phyloP scores from a whole-genome alignment of 2,797 vertebrate genomes.

The Artibeus jamaicensis region DNA sequence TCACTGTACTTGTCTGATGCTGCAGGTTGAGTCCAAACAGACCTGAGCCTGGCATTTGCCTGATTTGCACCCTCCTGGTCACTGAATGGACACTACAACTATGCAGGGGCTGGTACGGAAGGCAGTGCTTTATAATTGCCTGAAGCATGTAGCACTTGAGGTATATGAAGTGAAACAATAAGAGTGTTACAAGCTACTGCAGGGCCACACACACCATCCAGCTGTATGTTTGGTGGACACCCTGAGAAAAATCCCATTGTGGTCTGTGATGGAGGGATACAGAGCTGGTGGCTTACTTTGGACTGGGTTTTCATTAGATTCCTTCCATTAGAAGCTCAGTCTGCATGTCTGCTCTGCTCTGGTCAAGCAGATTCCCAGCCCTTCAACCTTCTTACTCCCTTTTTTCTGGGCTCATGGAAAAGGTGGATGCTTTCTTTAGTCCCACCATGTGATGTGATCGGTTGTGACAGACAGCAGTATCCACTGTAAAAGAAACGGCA shows the following conservation, averaged over 20 bases:
- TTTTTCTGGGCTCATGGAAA: background rate
- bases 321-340: slow-evolving; percentile 63
- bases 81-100: background rate
- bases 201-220: background rate
- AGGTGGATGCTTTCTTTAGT: slow-evolving; percentile 52
- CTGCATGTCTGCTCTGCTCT: background rate
- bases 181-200: background rate
- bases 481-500: slow-evolving; percentile 60
- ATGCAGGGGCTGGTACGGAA: background rate
- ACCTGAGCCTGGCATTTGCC: background rate
- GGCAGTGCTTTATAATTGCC: background rate
- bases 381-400: slow-evolving; percentile 28
- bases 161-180: background rate
- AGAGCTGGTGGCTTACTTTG: slow-evolving; percentile 46
- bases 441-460: slow-evolving; percentile 60
- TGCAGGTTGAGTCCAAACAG: background rate
- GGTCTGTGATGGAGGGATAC: background rate
- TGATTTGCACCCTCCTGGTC: background rate
- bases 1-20: background rate
- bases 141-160: background rate
- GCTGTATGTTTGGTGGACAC: background rate
- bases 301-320: slow-evolving; percentile 53
- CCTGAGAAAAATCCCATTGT: slow-evolving; percentile 26
- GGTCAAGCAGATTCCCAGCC: background rate
- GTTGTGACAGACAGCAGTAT: slow-evolving; percentile 64